A percentile compares a stretch with the other conserved stretches of the same genome.
Conservation (phyloP, 2,113 vertebrate species). For the Theristicus caerulescens region DNA sequence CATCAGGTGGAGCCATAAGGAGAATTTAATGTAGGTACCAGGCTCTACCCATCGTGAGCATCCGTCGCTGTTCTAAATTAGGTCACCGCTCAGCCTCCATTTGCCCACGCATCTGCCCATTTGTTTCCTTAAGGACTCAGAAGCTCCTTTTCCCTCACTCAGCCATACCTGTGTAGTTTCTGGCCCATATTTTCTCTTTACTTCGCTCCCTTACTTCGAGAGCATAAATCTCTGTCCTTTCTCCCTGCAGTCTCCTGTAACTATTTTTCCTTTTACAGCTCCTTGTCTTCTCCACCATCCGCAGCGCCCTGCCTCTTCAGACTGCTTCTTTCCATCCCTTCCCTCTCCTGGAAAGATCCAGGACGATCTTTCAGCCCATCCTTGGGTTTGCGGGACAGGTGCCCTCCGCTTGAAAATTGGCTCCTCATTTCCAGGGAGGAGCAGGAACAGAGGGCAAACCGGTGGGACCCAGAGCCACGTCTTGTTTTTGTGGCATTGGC, state of each 20-base stretch:
- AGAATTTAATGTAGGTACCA: neutral
- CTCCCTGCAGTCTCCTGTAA: rapidly evolving
- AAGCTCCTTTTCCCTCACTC: neutral
- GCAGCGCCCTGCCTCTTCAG: neutral
- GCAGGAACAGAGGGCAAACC: neutral
- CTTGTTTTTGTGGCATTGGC: neutral
- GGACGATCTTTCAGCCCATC: neutral
- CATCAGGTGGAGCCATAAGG: neutral
- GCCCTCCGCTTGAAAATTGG: neutral
- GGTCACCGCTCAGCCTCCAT: neutral
- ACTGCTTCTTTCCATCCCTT: neutral
- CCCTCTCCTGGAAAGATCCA: too few species aligned
- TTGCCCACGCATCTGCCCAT: neutral
- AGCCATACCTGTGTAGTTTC: neutral
- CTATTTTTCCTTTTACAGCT: neutral
- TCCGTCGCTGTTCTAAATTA: rapidly evolving
- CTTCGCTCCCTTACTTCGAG: rapidly evolving
- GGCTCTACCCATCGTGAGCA: neutral
- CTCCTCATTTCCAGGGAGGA: neutral
- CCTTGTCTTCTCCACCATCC: neutral
- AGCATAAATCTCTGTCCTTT: neutral
- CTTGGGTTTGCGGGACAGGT: neutral
- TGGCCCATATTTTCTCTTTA: neutral
- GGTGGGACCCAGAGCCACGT: rapidly evolving
- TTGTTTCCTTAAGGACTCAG: neutral